Evolutionary conservation across 2,113 vertebrate species (phyloP), one percentile per base, ranked within the genome.

Genomic region (Megaptera novaeangliae): DNA sequence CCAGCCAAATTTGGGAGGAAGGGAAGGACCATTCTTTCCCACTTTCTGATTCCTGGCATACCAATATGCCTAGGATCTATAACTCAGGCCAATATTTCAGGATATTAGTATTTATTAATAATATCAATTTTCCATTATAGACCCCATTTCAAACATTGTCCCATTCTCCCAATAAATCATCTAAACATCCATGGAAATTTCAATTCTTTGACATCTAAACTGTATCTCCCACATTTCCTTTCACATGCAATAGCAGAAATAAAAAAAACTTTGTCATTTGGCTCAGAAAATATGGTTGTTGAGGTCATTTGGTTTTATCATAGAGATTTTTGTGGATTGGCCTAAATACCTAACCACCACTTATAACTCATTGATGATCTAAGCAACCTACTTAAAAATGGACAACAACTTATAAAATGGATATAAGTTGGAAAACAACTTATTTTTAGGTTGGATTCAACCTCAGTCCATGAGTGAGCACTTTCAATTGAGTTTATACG

Each of bases 361-460:
- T 83, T 75, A 36, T 9, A 77, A 63, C 41, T 75, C 83, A 52
- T 44, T 92, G 6, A 17, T 88, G 83, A 75, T 88, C 34, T 88
- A 95, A 92, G 46, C 55, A 71, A 72, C 27, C n/a, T 55, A 83
- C 49, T 46, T 66, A 17, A 72, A 86, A 92, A 61, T 64, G 46
- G 57, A 41, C 72, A 49, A 69, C 34, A 64, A 75, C 39, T 82
- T 66, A 52, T 25, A 64, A 72, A 92, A 80, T 41, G 29, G 36
- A 68, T 41, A 1, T 52, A 91, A 68, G 15, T 72, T 78, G 84
- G 84, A 96, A 92, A 95, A 95, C 61, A 95, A 63, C 44, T 71
- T 85, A 78, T 78, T 96, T 78, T 88, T 84, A 88, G 59, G 36
- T 29, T 91, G 55, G 71, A 72, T 59, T 82, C n/a, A 36, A 77